phyloP scores from a whole-genome alignment of 2,797 vertebrate genomes.

The Typhlichthys eigenmanni region DNA sequence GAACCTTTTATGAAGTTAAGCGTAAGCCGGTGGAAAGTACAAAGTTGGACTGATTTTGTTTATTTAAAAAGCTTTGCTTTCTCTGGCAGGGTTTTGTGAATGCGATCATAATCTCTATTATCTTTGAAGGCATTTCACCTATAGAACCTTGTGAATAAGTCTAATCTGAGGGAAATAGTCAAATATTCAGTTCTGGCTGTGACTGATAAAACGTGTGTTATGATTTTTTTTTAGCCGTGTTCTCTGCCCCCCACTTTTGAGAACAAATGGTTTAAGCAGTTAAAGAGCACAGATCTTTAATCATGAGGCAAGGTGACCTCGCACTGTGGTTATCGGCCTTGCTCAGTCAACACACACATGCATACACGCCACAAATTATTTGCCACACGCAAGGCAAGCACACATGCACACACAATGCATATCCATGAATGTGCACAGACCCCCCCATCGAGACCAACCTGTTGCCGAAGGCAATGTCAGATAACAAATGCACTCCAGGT shows the following conservation, averaged over 20 bases:
- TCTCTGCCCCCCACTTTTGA: constrained; percentile 47
- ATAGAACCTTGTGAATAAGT: constrained; percentile 65
- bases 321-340: constrained; percentile 26
- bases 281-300: constrained; percentile 69
- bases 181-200: constrained; percentile 64
- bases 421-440: too few relatives aligned
- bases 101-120: constrained; percentile 70
- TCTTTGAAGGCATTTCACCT: constrained; percentile 72
- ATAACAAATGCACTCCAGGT: too few relatives aligned
- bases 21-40: constrained; percentile 45
- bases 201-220: constrained; percentile 62
- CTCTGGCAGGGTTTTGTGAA: constrained; percentile 59
- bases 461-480: too few relatives aligned
- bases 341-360: neutral
- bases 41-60: constrained; percentile 56
- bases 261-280: constrained; percentile 63
- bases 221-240: constrained; percentile 21
- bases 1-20: constrained; percentile 54
- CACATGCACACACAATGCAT: too few relatives aligned
- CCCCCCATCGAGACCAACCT: too few relatives aligned
- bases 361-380: constrained; percentile 4
- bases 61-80: constrained; percentile 57
- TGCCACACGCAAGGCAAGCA: too few relatives aligned
- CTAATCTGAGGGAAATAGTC: constrained; percentile 62
- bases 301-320: constrained; percentile 73